Percentiles rank a stretch among this genome's conserved stretches.
phyloP scores from a whole-genome alignment of 2,797 vertebrate species.

The Telmatherina bonti region DNA sequence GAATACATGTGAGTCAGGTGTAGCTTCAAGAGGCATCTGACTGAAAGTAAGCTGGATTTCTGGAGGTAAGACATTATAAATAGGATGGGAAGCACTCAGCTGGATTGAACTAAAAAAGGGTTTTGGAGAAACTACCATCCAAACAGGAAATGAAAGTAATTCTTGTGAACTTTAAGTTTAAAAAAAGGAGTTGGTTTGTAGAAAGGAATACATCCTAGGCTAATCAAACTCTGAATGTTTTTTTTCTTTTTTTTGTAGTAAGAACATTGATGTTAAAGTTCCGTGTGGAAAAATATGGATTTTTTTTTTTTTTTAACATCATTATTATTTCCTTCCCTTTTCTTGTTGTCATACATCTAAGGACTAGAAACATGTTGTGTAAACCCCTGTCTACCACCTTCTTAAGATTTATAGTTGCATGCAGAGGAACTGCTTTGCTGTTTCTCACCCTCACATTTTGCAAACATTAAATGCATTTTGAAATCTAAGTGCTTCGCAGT shows the following conservation, averaged over 20 bases:
- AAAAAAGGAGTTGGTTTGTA: no score
- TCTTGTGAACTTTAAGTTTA: background rate
- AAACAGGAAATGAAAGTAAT: background rate
- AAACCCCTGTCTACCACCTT: background rate
- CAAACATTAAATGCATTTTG: background rate
- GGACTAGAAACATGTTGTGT: background rate
- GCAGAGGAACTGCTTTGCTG: background rate
- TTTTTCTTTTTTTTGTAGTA: background rate
- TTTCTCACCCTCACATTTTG: background rate
- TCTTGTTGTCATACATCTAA: no score
- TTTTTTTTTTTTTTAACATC: no score
- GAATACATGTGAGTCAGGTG: no score
- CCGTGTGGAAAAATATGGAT: no score
- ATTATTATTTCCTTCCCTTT: no score
- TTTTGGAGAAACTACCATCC: background rate
- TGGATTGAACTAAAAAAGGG: background rate
- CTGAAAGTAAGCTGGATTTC: background rate
- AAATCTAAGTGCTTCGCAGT: background rate
- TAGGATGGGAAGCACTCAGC: background rate
- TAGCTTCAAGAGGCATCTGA: background rate
- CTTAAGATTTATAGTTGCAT: background rate
- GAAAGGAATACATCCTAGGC: no score
- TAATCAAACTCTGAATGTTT: background rate
- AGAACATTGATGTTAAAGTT: no score
- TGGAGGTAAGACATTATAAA: no score